Base-by-base conservation (phyloP, 1,140 invertebrate species). In the Orchesella cincta region DNA sequence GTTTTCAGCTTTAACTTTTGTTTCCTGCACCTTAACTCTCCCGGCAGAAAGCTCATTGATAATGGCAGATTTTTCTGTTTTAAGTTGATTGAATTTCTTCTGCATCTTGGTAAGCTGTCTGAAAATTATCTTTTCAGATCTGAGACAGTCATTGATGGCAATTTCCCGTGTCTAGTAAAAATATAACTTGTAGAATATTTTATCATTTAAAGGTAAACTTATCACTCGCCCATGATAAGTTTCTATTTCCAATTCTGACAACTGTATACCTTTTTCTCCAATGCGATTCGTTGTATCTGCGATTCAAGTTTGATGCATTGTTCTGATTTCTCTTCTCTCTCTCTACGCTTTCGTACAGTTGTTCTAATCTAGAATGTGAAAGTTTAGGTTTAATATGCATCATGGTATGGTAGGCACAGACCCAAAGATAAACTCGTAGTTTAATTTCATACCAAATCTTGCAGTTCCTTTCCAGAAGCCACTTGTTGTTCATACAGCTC, bases 281-380 rank as follows among this genome's bases (percentile, higher is more conserved):
- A 34, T 39, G 67, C 26, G 1, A 82, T 34, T 70, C 72, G 31
- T 33, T 31, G 57, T 8, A 80, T 70, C 73, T 82, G 79, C 1
- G 39, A 34, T 72, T 82, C 78, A 1, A 82, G 64, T 73, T 82
- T 80, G 36, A 82, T 79, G 26, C 81, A 82, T 31, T 80, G 79
- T 31, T 80, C 81, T 0, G 81, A 78, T 57, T 82, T 82, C 46
- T 82, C 78, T 34, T 82, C 75, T 36, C 79, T 39, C 46, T 80
- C 79, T 67, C 78, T 29, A 1, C 81, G 71, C 31, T 82, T 79
- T 5, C 79, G 31, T 12, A 78, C 79, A 1, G 76, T 79, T 1
- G 23, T 73, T 33, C 79, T 39, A 31, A 82, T 79, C 79, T 80
- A 72, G n/a, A n/a, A n/a, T n/a, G n/a, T n/a, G n/a, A n/a, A n/a